phyloP scores from a whole-genome alignment of 1,140 invertebrate species.

The Mesaphorura yosii region DNA sequence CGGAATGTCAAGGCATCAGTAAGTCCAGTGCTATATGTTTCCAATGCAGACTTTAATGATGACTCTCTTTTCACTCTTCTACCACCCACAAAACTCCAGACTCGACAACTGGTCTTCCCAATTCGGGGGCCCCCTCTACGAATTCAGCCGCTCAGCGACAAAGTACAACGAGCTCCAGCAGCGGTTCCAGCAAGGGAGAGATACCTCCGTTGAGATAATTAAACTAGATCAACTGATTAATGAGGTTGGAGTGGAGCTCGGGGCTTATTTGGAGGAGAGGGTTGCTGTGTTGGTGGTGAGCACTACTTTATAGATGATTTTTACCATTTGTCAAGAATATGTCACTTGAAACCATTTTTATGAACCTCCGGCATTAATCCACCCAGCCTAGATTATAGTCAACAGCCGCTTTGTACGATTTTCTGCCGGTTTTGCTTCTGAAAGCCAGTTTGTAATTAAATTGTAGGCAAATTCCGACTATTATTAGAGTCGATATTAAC shows the following conservation, averaged over 20 bases:
- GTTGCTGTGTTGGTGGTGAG: no score
- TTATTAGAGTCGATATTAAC: no score
- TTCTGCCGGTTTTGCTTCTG: no score
- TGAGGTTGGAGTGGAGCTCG: not conserved
- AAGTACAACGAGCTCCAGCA: conserved; percentile 37
- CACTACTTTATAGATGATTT: no score
- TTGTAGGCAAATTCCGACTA: no score
- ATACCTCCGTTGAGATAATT: conserved; percentile 10
- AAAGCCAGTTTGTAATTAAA: no score
- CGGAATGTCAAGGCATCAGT: conserved; percentile 18
- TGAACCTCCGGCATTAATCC: no score
- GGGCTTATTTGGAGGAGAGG: conserved; percentile 34
- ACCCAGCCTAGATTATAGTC: no score
- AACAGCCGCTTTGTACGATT: no score
- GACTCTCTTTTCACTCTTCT: not conserved
- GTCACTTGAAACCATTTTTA: no score
- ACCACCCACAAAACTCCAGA: conserved; percentile 48
- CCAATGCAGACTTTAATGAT: not conserved
- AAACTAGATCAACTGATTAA: not conserved
- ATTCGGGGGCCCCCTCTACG: conserved; percentile 76
- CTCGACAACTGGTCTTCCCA: conserved; percentile 80
- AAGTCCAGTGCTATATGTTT: conserved; percentile 19
- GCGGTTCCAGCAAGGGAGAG: conserved; percentile 3
- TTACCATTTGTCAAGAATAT: no score
- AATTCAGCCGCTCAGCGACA: conserved; percentile 69